phyloP scores from a whole-genome alignment of 37 sponge, comb jelly and placozoan species.

The Diacarnus erythraeanus region DNA sequence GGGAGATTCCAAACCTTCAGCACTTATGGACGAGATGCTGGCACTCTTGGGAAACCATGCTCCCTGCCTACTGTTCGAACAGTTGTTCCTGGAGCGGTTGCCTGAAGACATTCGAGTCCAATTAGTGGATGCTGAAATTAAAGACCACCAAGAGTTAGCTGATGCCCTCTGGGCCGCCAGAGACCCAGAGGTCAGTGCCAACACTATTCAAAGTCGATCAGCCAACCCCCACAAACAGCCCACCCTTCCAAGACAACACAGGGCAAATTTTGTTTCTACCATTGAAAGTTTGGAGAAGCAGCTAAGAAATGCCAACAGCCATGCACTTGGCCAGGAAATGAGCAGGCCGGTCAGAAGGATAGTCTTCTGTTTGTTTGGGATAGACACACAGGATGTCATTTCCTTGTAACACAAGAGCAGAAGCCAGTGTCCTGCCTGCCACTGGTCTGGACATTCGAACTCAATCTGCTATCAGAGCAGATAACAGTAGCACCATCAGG shows the following conservation, averaged over 20 bases:
- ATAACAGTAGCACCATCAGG: slow-evolving; percentile 22
- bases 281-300: background rate
- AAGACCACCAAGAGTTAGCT: background rate
- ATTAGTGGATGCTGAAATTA: too few relatives aligned
- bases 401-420: slow-evolving; percentile 37
- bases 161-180: background rate
- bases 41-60: background rate
- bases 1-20: slow-evolving; percentile 10
- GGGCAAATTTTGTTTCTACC: background rate
- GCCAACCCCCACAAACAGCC: too few relatives aligned
- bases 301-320: too few relatives aligned
- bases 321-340: too few relatives aligned
- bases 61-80: background rate
- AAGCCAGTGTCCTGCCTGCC: slow-evolving; percentile 48
- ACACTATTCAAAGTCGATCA: too few relatives aligned
- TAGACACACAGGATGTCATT: background rate
- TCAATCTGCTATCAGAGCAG: slow-evolving; percentile 15
- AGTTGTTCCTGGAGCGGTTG: background rate
- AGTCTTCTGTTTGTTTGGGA: background rate
- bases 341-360: background rate
- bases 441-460: slow-evolving; percentile 3
- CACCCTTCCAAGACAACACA: too few relatives aligned
- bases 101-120: background rate
- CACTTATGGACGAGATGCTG: too few relatives aligned
- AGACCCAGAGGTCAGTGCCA: background rate